These are phyloP conservation scores for Rhinogobio ventralis DNA, from an alignment of 2,797 vertebrate species.

Conservation along the genomic window DNA sequence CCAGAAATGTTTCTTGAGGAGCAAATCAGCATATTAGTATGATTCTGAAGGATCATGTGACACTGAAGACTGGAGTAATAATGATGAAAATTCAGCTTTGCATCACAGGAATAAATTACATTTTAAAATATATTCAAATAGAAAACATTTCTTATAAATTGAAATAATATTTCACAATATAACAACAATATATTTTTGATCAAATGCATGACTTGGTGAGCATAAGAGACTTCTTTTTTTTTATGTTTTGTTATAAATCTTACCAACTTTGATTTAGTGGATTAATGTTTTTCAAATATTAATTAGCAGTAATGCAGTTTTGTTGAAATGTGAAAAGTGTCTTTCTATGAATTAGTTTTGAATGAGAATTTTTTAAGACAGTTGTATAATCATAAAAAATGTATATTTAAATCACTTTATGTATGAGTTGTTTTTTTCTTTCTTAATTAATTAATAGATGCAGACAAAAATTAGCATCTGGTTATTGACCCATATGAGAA, in stretches of 20 bases:
- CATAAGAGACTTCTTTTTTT: neutral
- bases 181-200: neutral
- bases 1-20: neutral
- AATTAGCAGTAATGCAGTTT: neutral
- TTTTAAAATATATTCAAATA: neutral
- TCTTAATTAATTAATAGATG: neutral
- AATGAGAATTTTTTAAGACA: neutral
- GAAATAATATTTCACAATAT: neutral
- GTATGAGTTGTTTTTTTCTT: neutral
- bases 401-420: neutral
- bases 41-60: neutral
- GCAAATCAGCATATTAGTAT: neutral
- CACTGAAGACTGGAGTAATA: neutral
- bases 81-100: neutral
- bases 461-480: neutral
- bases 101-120: neutral
- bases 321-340: neutral
- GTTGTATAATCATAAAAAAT: neutral
- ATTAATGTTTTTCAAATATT: neutral
- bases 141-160: neutral
- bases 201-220: no score
- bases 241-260: no score
- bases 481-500: conserved; percentile 36
- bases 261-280: neutral
- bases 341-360: neutral